Evolutionary conservation across 2,888 invertebrate genomes (phyloP), one percentile per base, ranked within the genome.

Genomic region (Ecdyonurus torrentis): DNA sequence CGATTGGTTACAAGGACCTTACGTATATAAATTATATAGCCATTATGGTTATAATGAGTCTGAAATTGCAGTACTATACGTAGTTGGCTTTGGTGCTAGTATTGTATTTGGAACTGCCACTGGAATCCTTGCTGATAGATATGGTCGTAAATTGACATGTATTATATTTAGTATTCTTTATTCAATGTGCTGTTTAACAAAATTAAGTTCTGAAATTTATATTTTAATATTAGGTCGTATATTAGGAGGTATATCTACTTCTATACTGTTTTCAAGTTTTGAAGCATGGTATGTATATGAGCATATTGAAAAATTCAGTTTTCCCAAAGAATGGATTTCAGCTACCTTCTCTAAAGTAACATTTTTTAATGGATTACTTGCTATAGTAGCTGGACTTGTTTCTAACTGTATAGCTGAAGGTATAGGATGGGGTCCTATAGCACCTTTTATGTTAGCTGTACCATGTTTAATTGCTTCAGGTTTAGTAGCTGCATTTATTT

Each of bases 1-100:
- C 1, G 82, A 82, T 69, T 82, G 81, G 81, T 72, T 82, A 1
- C 81, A 82, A 71, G 81, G 81, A 18, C 81, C 82, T 0, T 82
- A 81, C 68, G 74, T 81, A 1, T 82, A 82, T 69, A 78, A 78
- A 69, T 73, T 82, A 1, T 82, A 82, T 70, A 75, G 76, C 60
- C 74, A 77, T 66, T 81, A 81, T 70, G 81, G 80, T 18, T 82
- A 79, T 68, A 73, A 75, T 23, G 79, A 78, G 67, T 73, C 74
- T 25, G 78, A 80, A 67, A 82, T 82, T 65, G 80, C 81, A 20
- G 71, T 78, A 2, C 71, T 83, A 3, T 83, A 82, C 69, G 77
- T 81, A 1, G 76, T 76, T 63, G 82, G 82, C n/a, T 81, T 82
- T 71, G 77, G 78, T 1, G 78, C 81, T 2, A 78, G 79, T 63